Conservation (phyloP, 2,888 invertebrate species). For the Perdita meconis region DNA sequence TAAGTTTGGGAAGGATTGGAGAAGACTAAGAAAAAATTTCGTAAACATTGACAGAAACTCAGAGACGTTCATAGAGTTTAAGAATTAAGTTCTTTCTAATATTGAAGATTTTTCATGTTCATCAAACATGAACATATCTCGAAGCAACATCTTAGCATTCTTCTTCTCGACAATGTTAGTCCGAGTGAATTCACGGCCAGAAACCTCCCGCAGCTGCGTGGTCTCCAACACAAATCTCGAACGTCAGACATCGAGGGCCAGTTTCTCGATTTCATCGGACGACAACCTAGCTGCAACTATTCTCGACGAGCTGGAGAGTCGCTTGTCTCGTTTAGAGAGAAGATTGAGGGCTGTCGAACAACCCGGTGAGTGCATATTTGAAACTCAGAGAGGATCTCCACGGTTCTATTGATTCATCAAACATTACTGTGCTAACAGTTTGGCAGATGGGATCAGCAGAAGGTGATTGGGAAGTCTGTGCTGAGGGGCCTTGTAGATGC, state of each 20-base stretch:
- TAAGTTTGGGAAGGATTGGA: too few relatives aligned
- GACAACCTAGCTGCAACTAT: slow-evolving; percentile 7
- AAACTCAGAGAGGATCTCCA: too few relatives aligned
- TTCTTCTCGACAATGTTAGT: background rate
- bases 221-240: slow-evolving; percentile 10
- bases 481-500: slow-evolving; percentile 88
- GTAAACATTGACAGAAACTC: too few relatives aligned
- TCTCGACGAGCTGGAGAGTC: slow-evolving; percentile 75
- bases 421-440: slow-evolving; percentile 84
- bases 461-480: slow-evolving; percentile 87
- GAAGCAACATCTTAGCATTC: background rate
- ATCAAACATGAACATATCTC: background rate
- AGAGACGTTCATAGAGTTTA: too few relatives aligned
- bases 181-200: background rate
- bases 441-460: slow-evolving; percentile 88
- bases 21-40: too few relatives aligned
- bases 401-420: background rate
- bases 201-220: slow-evolving; percentile 17
- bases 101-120: too few relatives aligned
- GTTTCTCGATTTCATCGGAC: background rate
- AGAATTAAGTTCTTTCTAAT: too few relatives aligned
- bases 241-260: slow-evolving; percentile 4
- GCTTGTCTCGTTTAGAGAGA: slow-evolving; percentile 85
- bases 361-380: slow-evolving; percentile 85
- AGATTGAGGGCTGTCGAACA: slow-evolving; percentile 89